Evolutionary conservation across 2,888 invertebrate genomes (phyloP).

Genomic region (Synanthedon myopaeformis): DNA sequence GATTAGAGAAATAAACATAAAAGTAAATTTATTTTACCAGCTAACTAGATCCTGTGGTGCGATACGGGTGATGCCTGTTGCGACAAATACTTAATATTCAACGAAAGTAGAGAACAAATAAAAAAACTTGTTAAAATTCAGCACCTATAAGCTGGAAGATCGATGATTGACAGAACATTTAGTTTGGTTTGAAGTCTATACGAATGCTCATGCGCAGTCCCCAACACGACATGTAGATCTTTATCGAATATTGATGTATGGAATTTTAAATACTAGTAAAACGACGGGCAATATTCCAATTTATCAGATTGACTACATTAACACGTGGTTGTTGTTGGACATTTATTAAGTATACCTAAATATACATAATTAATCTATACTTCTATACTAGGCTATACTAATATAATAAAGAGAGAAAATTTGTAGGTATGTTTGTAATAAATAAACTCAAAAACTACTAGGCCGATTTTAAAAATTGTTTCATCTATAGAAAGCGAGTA

Average conservation of each 20-base stretch:
- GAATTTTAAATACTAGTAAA: neutral
- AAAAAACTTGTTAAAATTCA: conserved; percentile 52
- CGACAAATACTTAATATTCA: conserved; percentile 33
- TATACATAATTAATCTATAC: no score
- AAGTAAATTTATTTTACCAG: no score
- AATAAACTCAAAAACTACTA: no score
- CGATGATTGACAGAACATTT: conserved; percentile 63
- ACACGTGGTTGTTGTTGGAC: no score
- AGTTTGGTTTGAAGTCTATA: conserved; percentile 36
- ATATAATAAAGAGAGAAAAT: no score
- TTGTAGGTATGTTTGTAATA: no score
- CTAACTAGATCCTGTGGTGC: neutral
- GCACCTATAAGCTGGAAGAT: conserved; percentile 19
- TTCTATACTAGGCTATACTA: no score
- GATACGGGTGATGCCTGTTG: neutral
- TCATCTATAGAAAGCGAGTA: no score
- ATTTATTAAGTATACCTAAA: no score
- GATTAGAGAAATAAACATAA: no score
- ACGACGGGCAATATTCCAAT: neutral
- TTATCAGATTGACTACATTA: no score
- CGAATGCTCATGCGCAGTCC: conserved; percentile 39
- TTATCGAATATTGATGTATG: conserved; percentile 36
- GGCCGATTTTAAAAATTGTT: no score
- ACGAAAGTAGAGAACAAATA: conserved; percentile 18
- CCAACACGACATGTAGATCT: conserved; percentile 35